A percentile compares a stretch with the other conserved stretches of the same genome.
phyloP scores from a whole-genome alignment of 2,113 vertebrate genomes.

The Pterophyllum scalare region DNA sequence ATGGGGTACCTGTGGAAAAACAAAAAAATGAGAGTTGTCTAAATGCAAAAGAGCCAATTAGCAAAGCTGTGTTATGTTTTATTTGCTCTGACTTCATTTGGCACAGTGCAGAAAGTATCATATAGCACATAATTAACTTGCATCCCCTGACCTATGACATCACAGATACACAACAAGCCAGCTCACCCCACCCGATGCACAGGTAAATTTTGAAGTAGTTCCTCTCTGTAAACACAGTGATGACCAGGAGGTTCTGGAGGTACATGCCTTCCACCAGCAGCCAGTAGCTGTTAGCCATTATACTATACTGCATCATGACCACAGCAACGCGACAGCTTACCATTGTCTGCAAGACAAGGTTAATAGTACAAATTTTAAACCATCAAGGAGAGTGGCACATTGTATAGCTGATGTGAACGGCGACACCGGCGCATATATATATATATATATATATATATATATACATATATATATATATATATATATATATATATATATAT shows the following conservation, averaged over 20 bases:
- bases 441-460: no score
- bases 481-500: no score
- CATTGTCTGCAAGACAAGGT: slow-evolving; percentile 80
- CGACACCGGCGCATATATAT: not conserved
- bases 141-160: not conserved
- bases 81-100: not conserved
- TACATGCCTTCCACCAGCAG: slow-evolving; percentile 98
- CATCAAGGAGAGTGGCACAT: not conserved
- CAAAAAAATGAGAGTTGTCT: slow-evolving; percentile 8
- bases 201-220: slow-evolving; percentile 93
- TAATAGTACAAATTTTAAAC: not conserved
- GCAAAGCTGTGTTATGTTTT: not conserved
- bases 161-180: not conserved
- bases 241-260: slow-evolving; percentile 92
- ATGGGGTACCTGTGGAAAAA: slow-evolving; percentile 83
- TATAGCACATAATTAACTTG: not conserved
- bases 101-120: not conserved
- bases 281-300: slow-evolving; percentile 98
- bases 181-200: slow-evolving; percentile 96
- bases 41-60: slow-evolving; percentile 19
- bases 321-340: slow-evolving; percentile 91
- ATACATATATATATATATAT: no score
- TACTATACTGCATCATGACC: slow-evolving; percentile 98
- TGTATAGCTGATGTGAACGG: not conserved
- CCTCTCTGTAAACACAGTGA: slow-evolving; percentile 93